phyloP scores from a whole-genome alignment of 2,797 vertebrate species.

The Arremon brunneinucha region DNA sequence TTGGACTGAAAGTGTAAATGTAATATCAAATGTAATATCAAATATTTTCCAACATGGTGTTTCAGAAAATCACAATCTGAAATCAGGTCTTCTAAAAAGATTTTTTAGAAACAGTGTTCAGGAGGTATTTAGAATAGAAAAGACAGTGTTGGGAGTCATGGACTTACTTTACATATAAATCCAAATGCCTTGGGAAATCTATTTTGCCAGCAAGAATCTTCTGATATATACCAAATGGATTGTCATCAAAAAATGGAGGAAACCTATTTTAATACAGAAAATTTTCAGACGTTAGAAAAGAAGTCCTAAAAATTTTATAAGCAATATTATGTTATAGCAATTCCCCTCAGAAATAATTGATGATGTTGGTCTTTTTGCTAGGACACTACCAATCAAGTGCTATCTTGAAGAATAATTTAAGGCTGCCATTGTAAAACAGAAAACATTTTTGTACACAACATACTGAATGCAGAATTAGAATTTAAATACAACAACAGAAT shows the following conservation, averaged over 20 bases:
- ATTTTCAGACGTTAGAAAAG: slow-evolving; percentile 5
- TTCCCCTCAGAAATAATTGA: neutral
- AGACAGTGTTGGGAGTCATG: neutral
- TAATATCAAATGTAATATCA: neutral
- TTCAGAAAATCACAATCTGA: neutral
- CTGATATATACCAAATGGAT: slow-evolving; percentile 96
- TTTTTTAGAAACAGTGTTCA: neutral
- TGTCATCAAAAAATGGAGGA: slow-evolving; percentile 96
- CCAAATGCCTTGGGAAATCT: slow-evolving; percentile 94
- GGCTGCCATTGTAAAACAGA: neutral
- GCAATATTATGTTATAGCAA: neutral
- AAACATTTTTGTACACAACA: neutral
- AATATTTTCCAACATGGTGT: neutral
- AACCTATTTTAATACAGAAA: slow-evolving; percentile 76
- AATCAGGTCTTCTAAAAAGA: neutral
- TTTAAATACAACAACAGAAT: neutral
- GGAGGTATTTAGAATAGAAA: neutral
- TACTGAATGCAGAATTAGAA: neutral
- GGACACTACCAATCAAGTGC: neutral
- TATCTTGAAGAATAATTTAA: neutral
- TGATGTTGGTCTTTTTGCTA: neutral
- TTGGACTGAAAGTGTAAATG: neutral
- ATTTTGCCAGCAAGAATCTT: slow-evolving; percentile 95
- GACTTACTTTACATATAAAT: slow-evolving; percentile 94
- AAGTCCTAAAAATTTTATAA: neutral